Evolutionary conservation across 92 coral and sea anemone genomes (phyloP).

Genomic region (Diadumene lineata): DNA sequence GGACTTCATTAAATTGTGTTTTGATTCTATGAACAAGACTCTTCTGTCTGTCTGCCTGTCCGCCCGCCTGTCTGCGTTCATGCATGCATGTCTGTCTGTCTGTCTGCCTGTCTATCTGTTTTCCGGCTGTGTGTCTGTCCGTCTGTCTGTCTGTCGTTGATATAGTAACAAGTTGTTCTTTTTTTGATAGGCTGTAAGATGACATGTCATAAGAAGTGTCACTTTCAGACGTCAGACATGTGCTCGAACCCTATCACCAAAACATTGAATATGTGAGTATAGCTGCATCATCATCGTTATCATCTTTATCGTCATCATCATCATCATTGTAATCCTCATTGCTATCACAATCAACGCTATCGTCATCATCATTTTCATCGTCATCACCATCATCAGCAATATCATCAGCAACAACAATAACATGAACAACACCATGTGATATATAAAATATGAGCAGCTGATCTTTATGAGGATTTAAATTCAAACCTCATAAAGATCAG

Average conservation of each 20-base stretch:
- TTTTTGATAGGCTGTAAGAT: conserved; percentile 66
- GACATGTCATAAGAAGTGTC: conserved; percentile 91
- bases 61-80: too few relatives aligned
- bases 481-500: too few relatives aligned
- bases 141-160: neutral
- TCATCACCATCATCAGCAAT: conserved; percentile 5
- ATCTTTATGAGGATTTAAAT: neutral
- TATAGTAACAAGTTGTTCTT: neutral
- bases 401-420: conserved; percentile 3
- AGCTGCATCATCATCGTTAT: neutral
- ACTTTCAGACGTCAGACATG: conserved; percentile 75
- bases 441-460: too few relatives aligned
- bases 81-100: too few relatives aligned
- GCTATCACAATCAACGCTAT: neutral
- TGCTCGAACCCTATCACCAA: conserved; percentile 75
- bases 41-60: too few relatives aligned
- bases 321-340: neutral
- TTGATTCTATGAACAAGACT: too few relatives aligned
- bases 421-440: neutral
- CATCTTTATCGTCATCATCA: neutral
- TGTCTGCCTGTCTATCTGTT: too few relatives aligned
- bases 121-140: too few relatives aligned
- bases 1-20: too few relatives aligned
- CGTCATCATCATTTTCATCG: conserved; percentile 1
- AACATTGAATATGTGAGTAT: conserved; percentile 78